A percentile compares a stretch with the other conserved stretches of the same genome.
These are phyloP conservation scores for Cebus imitator DNA, from an alignment of 2,113 vertebrate species.

Conservation along the genomic window DNA sequence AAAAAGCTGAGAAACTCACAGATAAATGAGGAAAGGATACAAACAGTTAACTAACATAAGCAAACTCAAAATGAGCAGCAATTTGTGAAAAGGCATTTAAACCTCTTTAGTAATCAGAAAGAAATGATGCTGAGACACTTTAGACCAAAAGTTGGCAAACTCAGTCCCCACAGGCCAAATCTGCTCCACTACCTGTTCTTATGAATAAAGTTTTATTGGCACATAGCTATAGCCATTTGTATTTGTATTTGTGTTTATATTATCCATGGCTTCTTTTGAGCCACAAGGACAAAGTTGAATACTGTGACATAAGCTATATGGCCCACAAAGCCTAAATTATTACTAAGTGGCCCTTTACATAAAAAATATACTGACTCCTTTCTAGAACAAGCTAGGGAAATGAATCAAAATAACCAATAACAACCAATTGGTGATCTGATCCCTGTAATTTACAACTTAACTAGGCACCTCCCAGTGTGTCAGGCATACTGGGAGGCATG, in stretches of 20 bases:
- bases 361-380: neutral
- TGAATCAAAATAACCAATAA: neutral
- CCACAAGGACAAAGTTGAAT: neutral
- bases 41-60: neutral
- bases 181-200: neutral
- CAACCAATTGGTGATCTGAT: neutral
- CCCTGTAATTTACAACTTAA: neutral
- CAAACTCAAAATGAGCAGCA: fast-evolving
- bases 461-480: neutral
- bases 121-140: neutral
- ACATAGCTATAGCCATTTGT: neutral
- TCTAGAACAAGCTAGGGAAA: neutral
- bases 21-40: neutral
- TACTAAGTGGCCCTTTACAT: neutral
- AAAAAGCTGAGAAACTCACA: neutral
- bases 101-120: neutral
- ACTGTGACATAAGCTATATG: neutral
- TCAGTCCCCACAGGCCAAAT: neutral
- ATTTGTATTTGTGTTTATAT: neutral
- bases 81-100: neutral
- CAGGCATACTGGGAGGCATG: neutral
- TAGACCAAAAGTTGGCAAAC: neutral
- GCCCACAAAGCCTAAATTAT: neutral
- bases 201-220: neutral
- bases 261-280: neutral